Base-by-base conservation (phyloP, 2,888 invertebrate genomes). In the Proisotoma minuta region DNA sequence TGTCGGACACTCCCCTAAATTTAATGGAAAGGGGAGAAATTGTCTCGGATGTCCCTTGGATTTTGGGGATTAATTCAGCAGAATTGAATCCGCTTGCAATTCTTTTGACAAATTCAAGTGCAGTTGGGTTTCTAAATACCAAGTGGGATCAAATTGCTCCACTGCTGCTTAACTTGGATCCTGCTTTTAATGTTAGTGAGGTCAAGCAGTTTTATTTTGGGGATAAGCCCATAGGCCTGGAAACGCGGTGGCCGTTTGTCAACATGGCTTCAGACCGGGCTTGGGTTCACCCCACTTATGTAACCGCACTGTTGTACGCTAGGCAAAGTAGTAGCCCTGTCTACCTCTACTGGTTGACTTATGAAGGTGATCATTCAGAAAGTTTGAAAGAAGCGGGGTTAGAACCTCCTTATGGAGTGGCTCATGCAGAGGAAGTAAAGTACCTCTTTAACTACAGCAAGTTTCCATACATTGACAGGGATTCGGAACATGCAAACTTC, bases 151-250 rank as follows among this genome's bases (percentile, higher is more conserved):
- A 2, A 15, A 20, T 48, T n/a, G 48, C 24, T n/a, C 48, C 48
- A 3, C 4, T 4, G 3, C 15, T 57, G 12, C 48, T 57, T 15
- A 18, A 48, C 5, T n/a, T 47, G 4, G n/a, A 47, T 4, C 5
- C 15, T 4, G 43, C 5, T 12, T 5, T n/a, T 5, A 20, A 5
- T 15, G 43, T 24, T 24, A 15, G 15, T 5, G 18, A 24, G 27
- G 26, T 48, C n/a, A 2, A 28, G n/a, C n/a, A 57, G 2, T 57
- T 57, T 20, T 57, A 57, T 27, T 48, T 57, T 57, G 57, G 48
- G 22, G 27, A 47, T 5, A 27, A 47, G 26, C 3, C 10, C 3
- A 57, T 57, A 27, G 5, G 27, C 3, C 2, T n/a, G 5, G 57
- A 57, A 20, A 57, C 24, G n/a, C 3, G 48, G 15, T 3, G n/a